Evolutionary conservation across 2,797 vertebrate species (phyloP).

Genomic region (Muscicapa striata): DNA sequence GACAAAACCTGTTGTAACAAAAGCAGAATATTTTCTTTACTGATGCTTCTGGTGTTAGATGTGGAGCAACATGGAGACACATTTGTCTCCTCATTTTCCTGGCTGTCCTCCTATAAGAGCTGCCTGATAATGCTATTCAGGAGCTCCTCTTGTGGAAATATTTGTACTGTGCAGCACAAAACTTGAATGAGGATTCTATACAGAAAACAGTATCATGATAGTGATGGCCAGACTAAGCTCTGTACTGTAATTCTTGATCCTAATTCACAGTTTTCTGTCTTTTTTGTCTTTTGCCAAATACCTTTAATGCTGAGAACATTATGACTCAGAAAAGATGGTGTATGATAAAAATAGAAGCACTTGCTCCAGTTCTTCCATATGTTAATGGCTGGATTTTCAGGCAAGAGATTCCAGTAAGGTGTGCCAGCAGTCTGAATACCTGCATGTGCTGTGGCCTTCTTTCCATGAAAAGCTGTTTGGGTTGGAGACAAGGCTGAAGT

Average conservation of each 20-base stretch:
- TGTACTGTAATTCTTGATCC: neutral
- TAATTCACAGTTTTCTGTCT: neutral
- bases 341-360: neutral
- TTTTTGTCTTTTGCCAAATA: neutral
- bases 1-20: neutral
- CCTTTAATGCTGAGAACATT: neutral
- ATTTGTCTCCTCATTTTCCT: neutral
- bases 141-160: neutral
- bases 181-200: neutral
- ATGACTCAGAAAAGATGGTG: neutral
- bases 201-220: neutral
- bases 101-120: neutral
- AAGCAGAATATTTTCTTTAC: neutral
- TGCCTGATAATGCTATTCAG: neutral
- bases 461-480: constrained; percentile 36
- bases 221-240: neutral
- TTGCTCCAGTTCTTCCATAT: neutral
- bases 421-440: constrained; percentile 48
- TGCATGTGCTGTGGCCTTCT: neutral
- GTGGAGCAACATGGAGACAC: neutral
- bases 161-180: neutral
- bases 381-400: constrained; percentile 28
- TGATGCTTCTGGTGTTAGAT: neutral
- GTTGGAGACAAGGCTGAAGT: constrained; percentile 45
- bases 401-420: constrained; percentile 11